These are phyloP conservation scores for Prietella phreatophila DNA, from an alignment of 2,113 vertebrate species.

Conservation along the genomic window DNA sequence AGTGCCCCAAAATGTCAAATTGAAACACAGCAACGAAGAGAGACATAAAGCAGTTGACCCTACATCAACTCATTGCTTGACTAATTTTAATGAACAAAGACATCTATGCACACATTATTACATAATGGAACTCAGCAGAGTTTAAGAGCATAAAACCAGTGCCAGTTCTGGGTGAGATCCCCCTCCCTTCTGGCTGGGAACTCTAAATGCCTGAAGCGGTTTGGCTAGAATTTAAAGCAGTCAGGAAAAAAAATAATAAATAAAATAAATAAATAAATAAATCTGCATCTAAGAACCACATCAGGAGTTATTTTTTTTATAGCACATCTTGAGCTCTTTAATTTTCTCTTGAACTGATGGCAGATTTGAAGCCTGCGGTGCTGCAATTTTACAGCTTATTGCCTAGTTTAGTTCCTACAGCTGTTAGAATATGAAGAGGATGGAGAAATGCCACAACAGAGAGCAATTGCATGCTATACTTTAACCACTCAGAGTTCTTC, in stretches of 20 bases:
- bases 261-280: background rate
- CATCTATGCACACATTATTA: background rate
- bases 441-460: constrained; percentile 27
- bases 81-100: constrained; percentile 6
- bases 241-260: background rate
- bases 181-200: constrained; percentile 25
- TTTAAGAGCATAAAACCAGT: constrained; percentile 1
- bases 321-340: constrained; percentile 39
- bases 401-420: constrained; percentile 25
- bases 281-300: constrained; percentile 41
- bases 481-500: background rate
- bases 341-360: constrained; percentile 32
- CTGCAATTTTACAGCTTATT: constrained; percentile 10
- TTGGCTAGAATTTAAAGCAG: constrained; percentile 39
- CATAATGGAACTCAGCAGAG: background rate
- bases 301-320: constrained; percentile 34
- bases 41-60: background rate
- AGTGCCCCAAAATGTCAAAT: background rate
- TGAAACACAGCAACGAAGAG: background rate
- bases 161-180: constrained; percentile 17
- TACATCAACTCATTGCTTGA: background rate
- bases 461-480: constrained; percentile 5
- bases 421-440: background rate
- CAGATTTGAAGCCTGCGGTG: constrained; percentile 30
- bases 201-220: constrained; percentile 30